phyloP scores from a whole-genome alignment of 1,140 invertebrate genomes.

The Bombus impatiens region DNA sequence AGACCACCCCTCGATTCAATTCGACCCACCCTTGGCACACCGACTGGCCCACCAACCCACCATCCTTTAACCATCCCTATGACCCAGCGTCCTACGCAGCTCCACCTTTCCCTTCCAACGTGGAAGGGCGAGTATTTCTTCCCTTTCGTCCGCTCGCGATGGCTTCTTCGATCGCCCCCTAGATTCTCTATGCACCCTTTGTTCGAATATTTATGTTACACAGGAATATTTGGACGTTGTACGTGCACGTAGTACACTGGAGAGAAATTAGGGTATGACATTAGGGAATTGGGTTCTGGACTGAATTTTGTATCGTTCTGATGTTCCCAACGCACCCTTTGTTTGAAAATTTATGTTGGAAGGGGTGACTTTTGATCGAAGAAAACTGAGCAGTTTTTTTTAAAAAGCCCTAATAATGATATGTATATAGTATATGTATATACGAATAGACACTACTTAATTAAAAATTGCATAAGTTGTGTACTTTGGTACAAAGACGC shows the following conservation, averaged over 20 bases:
- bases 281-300: background rate
- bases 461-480: too few species aligned
- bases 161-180: slow-evolving; percentile 16
- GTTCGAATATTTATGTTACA: background rate
- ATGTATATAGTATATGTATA: too few species aligned
- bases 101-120: slow-evolving; percentile 7
- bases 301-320: background rate
- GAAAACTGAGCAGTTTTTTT: background rate
- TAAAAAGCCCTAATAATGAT: too few species aligned
- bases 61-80: slow-evolving; percentile 17
- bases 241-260: background rate
- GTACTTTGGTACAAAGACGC: too few species aligned
- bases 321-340: background rate
- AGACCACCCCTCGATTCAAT: slow-evolving; percentile 58
- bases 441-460: too few species aligned
- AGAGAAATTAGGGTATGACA: slow-evolving; percentile 37
- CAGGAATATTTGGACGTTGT: background rate
- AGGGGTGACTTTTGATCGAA: background rate
- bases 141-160: background rate
- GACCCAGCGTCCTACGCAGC: slow-evolving; percentile 43
- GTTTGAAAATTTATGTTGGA: background rate
- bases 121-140: background rate
- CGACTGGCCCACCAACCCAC: slow-evolving; percentile 27
- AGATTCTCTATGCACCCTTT: background rate
- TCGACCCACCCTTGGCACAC: slow-evolving; percentile 47